Evolutionary conservation across 2,113 vertebrate genomes (phyloP).

Genomic region (Chinchilla lanigera): DNA sequence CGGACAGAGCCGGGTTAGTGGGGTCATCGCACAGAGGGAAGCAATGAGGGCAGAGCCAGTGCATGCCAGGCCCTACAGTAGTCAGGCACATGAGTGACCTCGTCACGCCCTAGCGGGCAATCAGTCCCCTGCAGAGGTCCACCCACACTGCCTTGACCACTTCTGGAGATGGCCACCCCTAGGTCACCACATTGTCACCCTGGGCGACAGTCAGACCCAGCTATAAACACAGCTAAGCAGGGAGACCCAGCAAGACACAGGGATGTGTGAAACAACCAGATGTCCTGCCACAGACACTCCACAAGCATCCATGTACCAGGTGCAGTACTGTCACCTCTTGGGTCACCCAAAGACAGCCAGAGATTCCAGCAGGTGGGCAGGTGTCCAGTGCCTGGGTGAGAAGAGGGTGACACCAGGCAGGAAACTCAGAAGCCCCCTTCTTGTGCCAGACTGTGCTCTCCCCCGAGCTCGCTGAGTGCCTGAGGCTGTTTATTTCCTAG

Average conservation of each 20-base stretch:
- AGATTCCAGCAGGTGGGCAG: conserved; percentile 33
- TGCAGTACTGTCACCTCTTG: background rate
- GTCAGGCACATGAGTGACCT: background rate
- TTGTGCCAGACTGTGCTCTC: background rate
- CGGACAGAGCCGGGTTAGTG: conserved; percentile 39
- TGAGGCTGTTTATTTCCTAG: conserved; percentile 79
- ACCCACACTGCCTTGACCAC: background rate
- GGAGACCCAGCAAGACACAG: background rate
- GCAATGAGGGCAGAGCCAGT: background rate
- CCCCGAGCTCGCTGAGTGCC: background rate
- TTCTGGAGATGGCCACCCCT: background rate
- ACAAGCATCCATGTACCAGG: conserved; percentile 21
- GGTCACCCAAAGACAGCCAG: background rate
- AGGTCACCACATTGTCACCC: background rate
- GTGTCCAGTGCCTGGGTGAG: background rate
- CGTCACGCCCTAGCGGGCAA: background rate
- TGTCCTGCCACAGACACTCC: background rate
- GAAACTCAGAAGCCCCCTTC: background rate
- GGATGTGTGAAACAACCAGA: background rate
- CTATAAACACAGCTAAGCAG: too few relatives aligned
- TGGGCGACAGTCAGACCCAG: background rate
- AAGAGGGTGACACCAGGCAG: background rate
- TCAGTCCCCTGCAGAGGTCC: background rate
- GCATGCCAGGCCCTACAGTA: background rate
- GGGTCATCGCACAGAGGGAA: conserved; percentile 74